These are phyloP conservation scores for Apis florea DNA, from an alignment of 1,140 invertebrate genomes.

Conservation along the genomic window DNA sequence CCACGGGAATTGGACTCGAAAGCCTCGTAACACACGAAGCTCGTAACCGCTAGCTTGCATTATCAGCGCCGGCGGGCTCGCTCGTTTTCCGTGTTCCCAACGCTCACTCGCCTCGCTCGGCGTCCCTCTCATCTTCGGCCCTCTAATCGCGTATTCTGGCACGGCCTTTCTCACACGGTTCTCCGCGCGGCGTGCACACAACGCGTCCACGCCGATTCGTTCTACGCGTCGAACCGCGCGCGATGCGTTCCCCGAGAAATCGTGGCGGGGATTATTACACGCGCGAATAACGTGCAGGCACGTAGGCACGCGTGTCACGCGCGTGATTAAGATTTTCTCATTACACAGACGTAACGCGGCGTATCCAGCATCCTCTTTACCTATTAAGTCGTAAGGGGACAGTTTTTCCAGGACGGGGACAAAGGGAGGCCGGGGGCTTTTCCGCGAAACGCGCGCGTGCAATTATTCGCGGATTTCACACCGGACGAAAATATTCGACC, in stretches of 20 bases:
- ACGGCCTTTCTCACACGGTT: slow-evolving; percentile 61
- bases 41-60: slow-evolving; percentile 33
- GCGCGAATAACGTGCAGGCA: slow-evolving; percentile 39
- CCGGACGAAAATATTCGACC: slow-evolving; percentile 36
- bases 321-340: slow-evolving; percentile 57
- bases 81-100: slow-evolving; percentile 37
- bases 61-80: slow-evolving; percentile 35
- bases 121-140: slow-evolving; percentile 28
- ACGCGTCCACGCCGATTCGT: slow-evolving; percentile 53
- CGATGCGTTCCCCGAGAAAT: slow-evolving; percentile 12
- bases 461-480: slow-evolving; percentile 19
- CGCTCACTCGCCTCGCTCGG: neutral
- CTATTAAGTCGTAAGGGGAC: neutral
- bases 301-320: slow-evolving; percentile 51
- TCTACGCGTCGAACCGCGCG: slow-evolving; percentile 55
- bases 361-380: slow-evolving; percentile 1
- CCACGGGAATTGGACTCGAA: slow-evolving; percentile 22
- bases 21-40: neutral
- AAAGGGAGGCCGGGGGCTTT: slow-evolving; percentile 10
- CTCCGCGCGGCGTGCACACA: slow-evolving; percentile 14
- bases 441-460: slow-evolving; percentile 16
- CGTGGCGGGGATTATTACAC: slow-evolving; percentile 52
- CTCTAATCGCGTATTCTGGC: slow-evolving; percentile 50
- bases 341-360: slow-evolving; percentile 37
- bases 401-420: slow-evolving; percentile 15